Base-by-base conservation (phyloP, 1,140 invertebrate species). In the Caenorhabditis tropicalis region DNA sequence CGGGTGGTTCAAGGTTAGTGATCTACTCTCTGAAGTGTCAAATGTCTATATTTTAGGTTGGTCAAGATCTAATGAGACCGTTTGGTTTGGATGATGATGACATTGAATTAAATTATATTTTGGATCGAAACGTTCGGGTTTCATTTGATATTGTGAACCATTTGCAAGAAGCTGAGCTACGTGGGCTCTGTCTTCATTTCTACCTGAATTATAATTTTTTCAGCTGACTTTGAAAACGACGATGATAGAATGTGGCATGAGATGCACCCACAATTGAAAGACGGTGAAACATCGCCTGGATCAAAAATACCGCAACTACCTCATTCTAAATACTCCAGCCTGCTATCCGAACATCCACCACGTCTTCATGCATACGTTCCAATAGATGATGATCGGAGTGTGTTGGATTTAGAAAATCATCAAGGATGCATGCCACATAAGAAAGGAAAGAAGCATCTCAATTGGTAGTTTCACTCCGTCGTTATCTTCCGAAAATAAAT, bases 41-140 rank as follows among this genome's bases (percentile, higher is more conserved):
- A 36, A 16, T 36, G n/a, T 21, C 21, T 16, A 0, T 60, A 65
- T 82, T 82, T 12, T 19, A 83, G 81, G 82, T 86, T 43, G 85
- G 85, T 24, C 81, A 86, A 82, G 85, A 86, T 82, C 46, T 86
- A 33, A 86, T 86, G 85, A 27, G 65, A 33, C 85, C 85, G 10
- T 86, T 86, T 46, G 85, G 85, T n/a, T 70, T 81, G 19, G 85
- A 86, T 58, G 85, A 86, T 46, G 85, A 86, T 39, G 86, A 87
- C 43, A 83, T 87, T 46, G 86, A 87, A 31, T 33, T 87, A 74
- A 83, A 86, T 24, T 87, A 87, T 81, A 87, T 87, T 29, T 49
- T 87, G 27, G 86, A 83, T 53, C 10, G 84, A 10, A 85, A 85
- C 33, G 39, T 85, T 43, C 27, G 43, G 3, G 79, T 81, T 21